phyloP scores from a whole-genome alignment of 2,888 invertebrate genomes.

The Drosophila falleni region DNA sequence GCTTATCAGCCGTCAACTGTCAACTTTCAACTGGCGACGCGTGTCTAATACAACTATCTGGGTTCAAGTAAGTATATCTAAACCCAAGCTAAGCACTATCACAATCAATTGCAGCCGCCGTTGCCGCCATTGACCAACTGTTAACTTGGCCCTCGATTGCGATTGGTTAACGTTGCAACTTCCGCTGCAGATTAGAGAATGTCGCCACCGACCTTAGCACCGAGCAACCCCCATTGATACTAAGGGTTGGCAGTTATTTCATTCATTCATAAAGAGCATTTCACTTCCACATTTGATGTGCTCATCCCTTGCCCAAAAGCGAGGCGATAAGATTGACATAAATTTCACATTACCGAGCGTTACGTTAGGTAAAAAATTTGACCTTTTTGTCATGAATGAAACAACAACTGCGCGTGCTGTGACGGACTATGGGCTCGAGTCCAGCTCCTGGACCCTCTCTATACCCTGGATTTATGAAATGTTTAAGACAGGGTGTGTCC shows the following conservation, averaged over 20 bases:
- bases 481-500: not conserved
- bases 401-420: constrained; percentile 52
- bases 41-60: constrained; percentile 79
- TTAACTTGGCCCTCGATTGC: constrained; percentile 47
- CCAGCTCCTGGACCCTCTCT: constrained; percentile 12
- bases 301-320: constrained; percentile 45
- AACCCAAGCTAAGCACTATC: constrained; percentile 38
- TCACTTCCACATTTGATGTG: constrained; percentile 55
- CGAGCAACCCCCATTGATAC: constrained; percentile 50
- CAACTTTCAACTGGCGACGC: constrained; percentile 59
- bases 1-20: constrained; percentile 43
- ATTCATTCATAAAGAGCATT: constrained; percentile 68
- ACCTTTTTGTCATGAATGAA: constrained; percentile 69
- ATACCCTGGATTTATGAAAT: constrained; percentile 10
- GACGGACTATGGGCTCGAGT: not conserved
- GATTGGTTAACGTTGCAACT: constrained; percentile 57
- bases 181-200: constrained; percentile 52
- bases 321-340: constrained; percentile 78
- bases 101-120: constrained; percentile 60
- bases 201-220: constrained; percentile 16
- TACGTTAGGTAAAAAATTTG: constrained; percentile 46
- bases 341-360: constrained; percentile 71
- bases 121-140: constrained; percentile 73
- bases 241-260: constrained; percentile 56
- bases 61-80: constrained; percentile 46